Evolutionary conservation across 2,888 invertebrate species (phyloP), one percentile per base, ranked within the genome.

Genomic region (Gortyna flavago): DNA sequence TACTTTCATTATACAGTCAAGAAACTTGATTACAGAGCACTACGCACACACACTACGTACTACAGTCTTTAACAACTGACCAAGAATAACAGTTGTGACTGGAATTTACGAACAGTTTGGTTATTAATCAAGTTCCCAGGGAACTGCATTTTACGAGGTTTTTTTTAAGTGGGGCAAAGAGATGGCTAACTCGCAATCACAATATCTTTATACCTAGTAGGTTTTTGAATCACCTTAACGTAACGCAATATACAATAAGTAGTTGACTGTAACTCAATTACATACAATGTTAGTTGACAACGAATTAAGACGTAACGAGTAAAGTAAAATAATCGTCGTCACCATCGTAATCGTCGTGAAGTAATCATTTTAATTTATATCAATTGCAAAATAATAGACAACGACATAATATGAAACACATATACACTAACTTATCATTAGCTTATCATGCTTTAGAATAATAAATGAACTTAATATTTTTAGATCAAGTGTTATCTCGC

Each of bases 401-500:
- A 61, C 18, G 18, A 16, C 11, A 7, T 57, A 11, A 7, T 57
- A 11, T n/a, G 18, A 18, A 35, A 61, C 25, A 85, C 25, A 25
- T 54, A 48, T n/a, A 62, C 32, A 79, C 35, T 29, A 62, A 29
- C 62, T 81, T 59, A 75, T 85, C 67, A 29, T 65, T 29, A 62
- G 35, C 62, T 81, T 59, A 75, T 85, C 67, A 29, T 65, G 18
- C n/a, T 73, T n/a, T 82, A 70, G 38, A 41, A 59, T 75, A 66
- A 61, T 41, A 61, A 62, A 54, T 44, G 8, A 62, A 83, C 65
- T 67, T 76, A 65, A 81, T 68, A 68, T 70, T 77, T 78, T 86
- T 86, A 48, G 64, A 77, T 73, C 72, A 77, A 73, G 66, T 82
- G 69, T 77, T 83, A 85, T 85, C 64, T 61, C 67, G 64, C 69